Evolutionary conservation across 2,113 vertebrate species (phyloP), one percentile per base, ranked within the genome.

Genomic region (Octodon degus): DNA sequence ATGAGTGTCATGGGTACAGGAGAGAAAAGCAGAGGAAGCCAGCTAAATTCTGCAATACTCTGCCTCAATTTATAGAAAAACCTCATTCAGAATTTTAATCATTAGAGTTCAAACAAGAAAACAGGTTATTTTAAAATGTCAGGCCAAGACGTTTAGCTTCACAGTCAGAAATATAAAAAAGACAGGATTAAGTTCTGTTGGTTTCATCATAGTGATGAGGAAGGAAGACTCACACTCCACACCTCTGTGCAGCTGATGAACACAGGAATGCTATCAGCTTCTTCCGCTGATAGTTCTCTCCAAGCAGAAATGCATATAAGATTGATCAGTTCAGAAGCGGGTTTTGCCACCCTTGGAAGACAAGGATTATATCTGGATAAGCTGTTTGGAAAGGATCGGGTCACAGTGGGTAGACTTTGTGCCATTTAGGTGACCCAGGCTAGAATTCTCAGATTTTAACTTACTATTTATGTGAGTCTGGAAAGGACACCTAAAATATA

Each of bases 11-110:
- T 81, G 68, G 81, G 25, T 47, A 70, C 81, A 88, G 14, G 62
- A 88, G 93, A 63, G 89, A 79, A 91, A 84, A 87, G 58, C 47
- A 84, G 47, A 86, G 76, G 86, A 2, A 53, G 32, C 67, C 68
- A n/a, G 13, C 22, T 37, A 34, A 85, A 37, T 53, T 67, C 76
- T 79, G 53, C 8, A 81, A 65, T 4, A 86, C 47, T 95, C 30
- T n/a, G 63, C n/a, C 74, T 93, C 94, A 10, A 68, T 80, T 53
- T 95, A 13, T 70, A 91, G 91, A 74, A 50, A 76, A 86, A 91
- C 3, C 4, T 19, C 13, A 32, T 27, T 6, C 17, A 63, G 58
- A 88, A 87, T 93, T 86, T 90, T 79, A 70, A 86, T 88, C 47
- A 50, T 86, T 77, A 77, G 17, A 7, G 30, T 47, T 14, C 9